Evolutionary conservation across 2,113 vertebrate species (phyloP).

Genomic region (Macroglossus sobrinus): DNA sequence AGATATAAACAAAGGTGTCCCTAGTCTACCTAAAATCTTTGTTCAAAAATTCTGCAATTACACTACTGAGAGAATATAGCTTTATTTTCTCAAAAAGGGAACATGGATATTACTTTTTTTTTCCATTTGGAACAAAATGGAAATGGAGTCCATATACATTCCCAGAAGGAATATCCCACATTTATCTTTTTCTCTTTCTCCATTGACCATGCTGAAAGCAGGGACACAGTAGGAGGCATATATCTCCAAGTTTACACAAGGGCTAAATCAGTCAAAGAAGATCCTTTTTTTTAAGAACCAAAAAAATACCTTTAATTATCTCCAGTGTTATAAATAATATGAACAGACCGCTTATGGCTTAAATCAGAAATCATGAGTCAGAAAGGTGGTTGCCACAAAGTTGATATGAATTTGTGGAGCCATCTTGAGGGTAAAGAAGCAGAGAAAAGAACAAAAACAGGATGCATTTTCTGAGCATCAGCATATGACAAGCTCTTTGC

Average conservation of each 20-base stretch:
- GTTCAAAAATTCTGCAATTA: slow-evolving; percentile 8
- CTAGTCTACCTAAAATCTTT: slow-evolving; percentile 36
- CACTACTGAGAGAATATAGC: not conserved
- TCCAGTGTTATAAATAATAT: not conserved
- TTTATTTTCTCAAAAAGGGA: slow-evolving; percentile 31
- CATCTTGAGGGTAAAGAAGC: not conserved
- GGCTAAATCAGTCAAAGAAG: not conserved
- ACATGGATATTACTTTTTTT: not conserved
- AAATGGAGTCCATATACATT: not conserved
- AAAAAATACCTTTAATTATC: slow-evolving; percentile 7
- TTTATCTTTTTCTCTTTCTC: not conserved
- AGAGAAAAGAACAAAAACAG: not conserved
- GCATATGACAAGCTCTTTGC: not conserved
- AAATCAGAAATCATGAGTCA: not conserved
- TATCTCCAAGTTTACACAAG: not conserved
- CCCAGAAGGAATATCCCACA: not conserved
- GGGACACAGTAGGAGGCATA: not conserved
- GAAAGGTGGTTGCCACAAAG: not conserved
- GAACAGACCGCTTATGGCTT: not conserved
- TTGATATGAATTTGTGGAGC: not conserved
- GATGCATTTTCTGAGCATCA: not conserved
- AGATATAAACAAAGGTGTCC: not conserved
- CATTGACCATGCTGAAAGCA: not conserved
- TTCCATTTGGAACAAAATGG: not conserved
- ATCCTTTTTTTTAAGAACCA: slow-evolving; percentile 32